Percentiles rank a stretch among this genome's conserved stretches.
These are phyloP conservation scores for Burhinus oedicnemus DNA, from an alignment of 2,113 vertebrate species.

Conservation along the genomic window DNA sequence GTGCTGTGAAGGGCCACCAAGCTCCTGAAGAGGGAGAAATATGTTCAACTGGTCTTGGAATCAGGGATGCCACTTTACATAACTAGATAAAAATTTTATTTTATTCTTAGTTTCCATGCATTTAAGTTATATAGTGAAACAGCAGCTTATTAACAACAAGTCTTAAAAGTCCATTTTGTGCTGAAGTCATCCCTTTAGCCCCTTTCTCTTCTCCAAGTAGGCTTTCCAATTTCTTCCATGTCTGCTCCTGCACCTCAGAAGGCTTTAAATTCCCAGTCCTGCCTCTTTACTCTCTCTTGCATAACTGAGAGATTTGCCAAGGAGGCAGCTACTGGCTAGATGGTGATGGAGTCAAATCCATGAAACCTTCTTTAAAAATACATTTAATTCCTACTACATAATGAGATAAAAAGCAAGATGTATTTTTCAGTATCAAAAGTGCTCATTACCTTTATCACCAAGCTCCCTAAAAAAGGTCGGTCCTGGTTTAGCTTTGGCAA, in stretches of 20 bases:
- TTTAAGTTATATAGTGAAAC: not conserved
- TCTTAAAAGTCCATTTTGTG: not conserved
- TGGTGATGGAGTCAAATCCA: not conserved
- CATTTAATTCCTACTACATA: not conserved
- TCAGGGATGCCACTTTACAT: not conserved
- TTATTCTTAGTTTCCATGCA: not conserved
- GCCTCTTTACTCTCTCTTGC: not conserved
- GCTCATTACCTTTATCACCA: constrained; percentile 88
- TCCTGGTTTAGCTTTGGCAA: constrained; percentile 78
- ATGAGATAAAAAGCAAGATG: not conserved
- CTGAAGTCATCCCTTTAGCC: not conserved
- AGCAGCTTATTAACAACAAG: not conserved
- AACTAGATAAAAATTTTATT: not conserved
- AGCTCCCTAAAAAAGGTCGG: constrained; percentile 87
- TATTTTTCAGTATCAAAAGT: not conserved
- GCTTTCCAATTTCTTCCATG: not conserved
- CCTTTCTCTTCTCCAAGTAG: not conserved
- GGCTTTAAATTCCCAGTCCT: not conserved
- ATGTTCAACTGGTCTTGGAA: not conserved
- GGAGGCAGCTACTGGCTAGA: not conserved
- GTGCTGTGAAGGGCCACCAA: not conserved
- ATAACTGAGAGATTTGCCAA: not conserved
- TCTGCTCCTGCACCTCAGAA: not conserved
- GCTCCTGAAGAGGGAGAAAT: not conserved
- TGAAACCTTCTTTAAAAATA: not conserved